phyloP scores from a whole-genome alignment of 2,113 vertebrate genomes.

The Kryptolebias marmoratus region DNA sequence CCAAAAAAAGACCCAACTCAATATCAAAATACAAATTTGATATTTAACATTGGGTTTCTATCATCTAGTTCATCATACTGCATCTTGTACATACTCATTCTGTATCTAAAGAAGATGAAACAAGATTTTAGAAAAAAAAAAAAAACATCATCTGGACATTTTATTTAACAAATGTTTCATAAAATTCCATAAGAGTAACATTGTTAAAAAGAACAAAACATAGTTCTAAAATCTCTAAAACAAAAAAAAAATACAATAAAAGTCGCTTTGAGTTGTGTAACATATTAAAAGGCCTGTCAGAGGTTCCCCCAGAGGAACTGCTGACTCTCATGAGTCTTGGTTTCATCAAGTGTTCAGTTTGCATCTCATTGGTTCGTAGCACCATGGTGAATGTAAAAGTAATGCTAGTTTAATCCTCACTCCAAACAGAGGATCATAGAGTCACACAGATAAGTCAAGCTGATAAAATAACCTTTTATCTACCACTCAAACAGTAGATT shows the following conservation, averaged over 20 bases:
- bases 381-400: conserved; percentile 44
- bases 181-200: conserved; percentile 55
- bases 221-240: conserved; percentile 53
- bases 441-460: conserved; percentile 20
- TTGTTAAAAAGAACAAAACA: conserved; percentile 46
- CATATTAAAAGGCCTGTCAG: conserved; percentile 26
- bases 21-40: neutral
- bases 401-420: conserved; percentile 11
- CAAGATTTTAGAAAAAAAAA: conserved; percentile 47
- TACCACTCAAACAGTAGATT: conserved; percentile 41
- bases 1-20: no score
- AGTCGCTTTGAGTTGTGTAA: conserved; percentile 37
- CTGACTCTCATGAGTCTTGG: neutral
- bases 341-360: conserved; percentile 5
- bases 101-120: neutral
- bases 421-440: conserved; percentile 4
- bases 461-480: conserved; percentile 29
- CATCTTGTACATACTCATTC: no score
- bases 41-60: neutral
- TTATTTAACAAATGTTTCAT: conserved; percentile 66
- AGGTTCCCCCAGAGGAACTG: conserved; percentile 4
- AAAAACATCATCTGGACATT: conserved; percentile 62
- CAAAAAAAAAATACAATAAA: conserved; percentile 7
- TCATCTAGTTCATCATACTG: neutral
- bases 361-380: conserved; percentile 46